Conservation (phyloP, 2,113 vertebrate species). For the Nerophis lumbriciformis region DNA sequence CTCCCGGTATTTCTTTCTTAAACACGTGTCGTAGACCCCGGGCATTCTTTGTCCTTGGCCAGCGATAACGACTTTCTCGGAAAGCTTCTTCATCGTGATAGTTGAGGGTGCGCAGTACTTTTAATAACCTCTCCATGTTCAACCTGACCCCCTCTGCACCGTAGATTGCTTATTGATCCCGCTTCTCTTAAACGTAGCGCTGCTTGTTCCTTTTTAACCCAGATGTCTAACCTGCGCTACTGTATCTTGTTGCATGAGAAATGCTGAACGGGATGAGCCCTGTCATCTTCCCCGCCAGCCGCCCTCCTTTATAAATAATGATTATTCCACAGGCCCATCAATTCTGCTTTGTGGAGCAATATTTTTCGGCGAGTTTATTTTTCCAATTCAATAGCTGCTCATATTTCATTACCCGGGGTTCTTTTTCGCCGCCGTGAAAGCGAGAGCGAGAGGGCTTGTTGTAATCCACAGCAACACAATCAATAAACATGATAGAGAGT, state of each 20-base stretch:
- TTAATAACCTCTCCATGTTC: slow-evolving; percentile 53
- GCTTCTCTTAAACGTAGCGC: slow-evolving; percentile 53
- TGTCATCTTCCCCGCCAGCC: slow-evolving; percentile 46
- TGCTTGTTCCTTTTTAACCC: slow-evolving; percentile 18
- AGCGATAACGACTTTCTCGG: background rate
- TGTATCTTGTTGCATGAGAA: slow-evolving; percentile 65
- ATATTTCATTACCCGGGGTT: slow-evolving; percentile 55
- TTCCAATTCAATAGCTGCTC: slow-evolving; percentile 53
- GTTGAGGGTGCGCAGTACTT: slow-evolving; percentile 29
- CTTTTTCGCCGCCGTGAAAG: slow-evolving; percentile 10
- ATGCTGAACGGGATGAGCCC: slow-evolving; percentile 56
- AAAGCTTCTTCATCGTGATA: slow-evolving; percentile 35
- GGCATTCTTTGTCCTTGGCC: background rate
- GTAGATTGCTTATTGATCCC: slow-evolving; percentile 76
- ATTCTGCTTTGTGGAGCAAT: slow-evolving; percentile 57
- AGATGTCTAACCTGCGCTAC: slow-evolving; percentile 4
- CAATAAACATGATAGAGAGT: slow-evolving; percentile 53
- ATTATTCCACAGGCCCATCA: slow-evolving; percentile 44
- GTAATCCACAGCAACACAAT: slow-evolving; percentile 39
- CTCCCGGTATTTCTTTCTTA: too few species aligned
- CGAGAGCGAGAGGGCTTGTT: slow-evolving; percentile 17
- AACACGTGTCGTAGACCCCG: too few species aligned
- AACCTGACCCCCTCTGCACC: slow-evolving; percentile 55
- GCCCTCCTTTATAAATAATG: slow-evolving; percentile 51
- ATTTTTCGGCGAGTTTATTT: slow-evolving; percentile 61